A percentile compares a stretch with the other conserved stretches of the same genome.
Evolutionary conservation across 2,888 invertebrate species (phyloP).

Genomic region (Argyresthia goedartella): DNA sequence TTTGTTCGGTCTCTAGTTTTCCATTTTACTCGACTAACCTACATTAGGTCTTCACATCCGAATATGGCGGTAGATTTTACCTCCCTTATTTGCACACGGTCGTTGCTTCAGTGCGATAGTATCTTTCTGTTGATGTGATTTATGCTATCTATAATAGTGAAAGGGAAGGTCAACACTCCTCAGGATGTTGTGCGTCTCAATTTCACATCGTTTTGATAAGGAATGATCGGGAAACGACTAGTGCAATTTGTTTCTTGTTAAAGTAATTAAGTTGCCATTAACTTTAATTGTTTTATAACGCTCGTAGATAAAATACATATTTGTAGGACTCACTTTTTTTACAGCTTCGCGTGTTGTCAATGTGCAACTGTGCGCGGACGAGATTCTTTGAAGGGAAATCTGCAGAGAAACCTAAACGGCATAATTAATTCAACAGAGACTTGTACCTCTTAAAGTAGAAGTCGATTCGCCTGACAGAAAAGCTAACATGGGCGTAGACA

Average conservation of each 20-base stretch:
- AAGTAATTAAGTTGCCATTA: not conserved
- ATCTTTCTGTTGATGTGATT: conserved; percentile 33
- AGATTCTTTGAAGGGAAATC: conserved; percentile 1
- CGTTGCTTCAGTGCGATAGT: conserved; percentile 15
- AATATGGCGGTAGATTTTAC: conserved; percentile 5
- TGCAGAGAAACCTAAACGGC: not conserved
- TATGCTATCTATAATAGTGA: conserved; percentile 36
- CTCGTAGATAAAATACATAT: too few species aligned
- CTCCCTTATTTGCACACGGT: conserved; percentile 14
- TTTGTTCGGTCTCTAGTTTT: not conserved
- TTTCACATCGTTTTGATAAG: conserved; percentile 30
- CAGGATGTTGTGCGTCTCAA: conserved; percentile 50
- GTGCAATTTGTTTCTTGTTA: conserved; percentile 8
- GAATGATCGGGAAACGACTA: conserved; percentile 8
- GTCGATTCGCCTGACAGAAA: conserved; percentile 2
- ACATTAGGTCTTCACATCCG: not conserved
- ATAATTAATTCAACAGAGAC: conserved; percentile 1
- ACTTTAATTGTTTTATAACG: too few species aligned
- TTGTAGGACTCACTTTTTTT: too few species aligned
- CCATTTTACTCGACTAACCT: conserved; percentile 4
- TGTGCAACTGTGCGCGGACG: not conserved
- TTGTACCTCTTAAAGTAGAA: not conserved
- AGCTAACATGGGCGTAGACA: not conserved
- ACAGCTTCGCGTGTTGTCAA: too few species aligned
- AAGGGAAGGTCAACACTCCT: conserved; percentile 36